Conservation (phyloP, 1,140 invertebrate species). For the Eueides isabella region DNA sequence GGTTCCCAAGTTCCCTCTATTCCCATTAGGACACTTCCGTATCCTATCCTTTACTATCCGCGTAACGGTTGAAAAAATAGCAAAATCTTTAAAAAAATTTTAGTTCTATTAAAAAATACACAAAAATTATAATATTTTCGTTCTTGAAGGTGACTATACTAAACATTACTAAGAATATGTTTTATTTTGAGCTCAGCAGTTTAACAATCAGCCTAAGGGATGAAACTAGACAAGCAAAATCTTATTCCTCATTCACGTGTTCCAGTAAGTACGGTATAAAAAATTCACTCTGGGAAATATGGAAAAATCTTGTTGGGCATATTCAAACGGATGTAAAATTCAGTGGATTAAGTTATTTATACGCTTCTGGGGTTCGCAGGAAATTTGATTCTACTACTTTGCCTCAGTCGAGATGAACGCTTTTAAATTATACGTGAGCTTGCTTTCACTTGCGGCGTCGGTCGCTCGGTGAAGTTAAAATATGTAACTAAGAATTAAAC, state of each 20-base stretch:
- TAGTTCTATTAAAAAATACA: no score
- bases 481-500: no score
- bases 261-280: constrained; percentile 50
- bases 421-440: constrained; percentile 7
- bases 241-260: constrained; percentile 22
- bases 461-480: no score
- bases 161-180: not conserved
- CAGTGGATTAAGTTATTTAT: constrained; percentile 50
- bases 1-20: no score
- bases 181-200: not conserved
- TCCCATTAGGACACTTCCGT: no score
- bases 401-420: constrained; percentile 6
- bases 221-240: not conserved
- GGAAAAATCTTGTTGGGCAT: constrained; percentile 57
- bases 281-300: constrained; percentile 62
- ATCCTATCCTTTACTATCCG: no score
- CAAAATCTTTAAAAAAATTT: no score
- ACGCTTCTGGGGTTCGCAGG: constrained; percentile 30
- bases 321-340: constrained; percentile 43
- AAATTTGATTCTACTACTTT: constrained; percentile 33
- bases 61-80: no score
- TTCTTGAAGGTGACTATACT: not conserved
- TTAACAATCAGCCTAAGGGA: not conserved
- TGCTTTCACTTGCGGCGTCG: not conserved
- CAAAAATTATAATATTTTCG: not conserved